Evolutionary conservation across 2,113 vertebrate species (phyloP), one percentile per base, ranked within the genome.

Genomic region (Mellivora capensis): DNA sequence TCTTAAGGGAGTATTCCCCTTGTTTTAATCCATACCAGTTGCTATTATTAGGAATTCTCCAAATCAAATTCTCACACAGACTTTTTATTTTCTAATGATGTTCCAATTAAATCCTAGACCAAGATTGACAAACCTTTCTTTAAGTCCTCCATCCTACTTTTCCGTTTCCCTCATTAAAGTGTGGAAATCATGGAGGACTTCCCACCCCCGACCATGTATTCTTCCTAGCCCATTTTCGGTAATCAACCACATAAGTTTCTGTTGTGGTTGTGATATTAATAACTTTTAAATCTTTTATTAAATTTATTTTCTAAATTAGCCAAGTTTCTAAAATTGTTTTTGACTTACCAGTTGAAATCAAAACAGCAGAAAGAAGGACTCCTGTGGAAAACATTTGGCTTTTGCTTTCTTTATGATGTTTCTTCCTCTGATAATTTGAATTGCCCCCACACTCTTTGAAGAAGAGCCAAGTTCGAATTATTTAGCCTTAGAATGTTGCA

Each of bases 341-440:
- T 79, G 42, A 98, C 99, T 99, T 98, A 99, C 99, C 98, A 34
- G 97, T 82, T 29, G 98, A 98, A 97, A 98, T 96, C 94, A 98
- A 23, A 94, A 90, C 98, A 97, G 98, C 92, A 94, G 96, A 87
- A 49, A 98, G 13, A 1, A 98, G 76, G 71, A 98, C 21, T 2
- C 86, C 94, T 84, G 97, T 96, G 13, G 97, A 91, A 94, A 98
- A 0, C 98, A 99, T 99, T 49, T 76, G 96, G 76, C 2, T 77
- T 89, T 85, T 2, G 71, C 91, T 96, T 69, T 96, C 31, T 31
- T 6, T 0, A 4, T 81, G 95, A 18, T 10, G 31, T 67, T 72
- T 93, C 89, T 96, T 76, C 87, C 79, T 92, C 42, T 29, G 93
- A 34, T 37, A 12, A 52, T 84, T 69, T 89, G 57, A 87, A 82